Percentiles rank a stretch among this genome's conserved stretches.
Evolutionary conservation across 2,113 vertebrate genomes (phyloP).

Genomic region (Pterocles gutturalis): DNA sequence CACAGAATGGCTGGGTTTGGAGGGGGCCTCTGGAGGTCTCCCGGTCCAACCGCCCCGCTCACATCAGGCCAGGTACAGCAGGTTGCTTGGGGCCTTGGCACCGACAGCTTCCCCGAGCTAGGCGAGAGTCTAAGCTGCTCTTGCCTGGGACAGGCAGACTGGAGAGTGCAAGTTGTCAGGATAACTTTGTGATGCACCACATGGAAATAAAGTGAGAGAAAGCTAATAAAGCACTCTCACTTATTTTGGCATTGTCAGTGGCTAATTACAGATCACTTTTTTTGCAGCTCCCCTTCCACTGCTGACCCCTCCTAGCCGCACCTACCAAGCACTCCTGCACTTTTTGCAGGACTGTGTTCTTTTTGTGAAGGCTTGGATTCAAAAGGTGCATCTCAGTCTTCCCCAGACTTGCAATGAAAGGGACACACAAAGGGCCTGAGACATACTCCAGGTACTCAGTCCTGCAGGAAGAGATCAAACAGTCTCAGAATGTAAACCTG

Average conservation of each 20-base stretch:
- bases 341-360: conserved; percentile 71
- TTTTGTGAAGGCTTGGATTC: conserved; percentile 73
- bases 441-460: conserved; percentile 69
- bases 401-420: conserved; percentile 77
- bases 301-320: background rate
- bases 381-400: conserved; percentile 64
- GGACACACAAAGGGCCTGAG: conserved; percentile 66
- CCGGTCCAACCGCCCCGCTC: background rate
- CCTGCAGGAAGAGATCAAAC: conserved; percentile 51
- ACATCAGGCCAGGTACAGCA: background rate
- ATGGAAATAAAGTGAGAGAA: background rate
- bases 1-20: background rate
- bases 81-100: background rate
- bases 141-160: background rate
- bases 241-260: background rate
- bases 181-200: background rate
- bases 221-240: background rate
- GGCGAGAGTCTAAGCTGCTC: background rate
- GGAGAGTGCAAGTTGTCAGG: background rate
- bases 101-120: background rate
- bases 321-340: conserved; percentile 82
- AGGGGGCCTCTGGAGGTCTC: background rate
- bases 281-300: background rate
- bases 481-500: background rate
- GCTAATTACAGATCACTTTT: background rate